Evolutionary conservation across 2,888 invertebrate genomes (phyloP).

Genomic region (Standfussiana lucernea): DNA sequence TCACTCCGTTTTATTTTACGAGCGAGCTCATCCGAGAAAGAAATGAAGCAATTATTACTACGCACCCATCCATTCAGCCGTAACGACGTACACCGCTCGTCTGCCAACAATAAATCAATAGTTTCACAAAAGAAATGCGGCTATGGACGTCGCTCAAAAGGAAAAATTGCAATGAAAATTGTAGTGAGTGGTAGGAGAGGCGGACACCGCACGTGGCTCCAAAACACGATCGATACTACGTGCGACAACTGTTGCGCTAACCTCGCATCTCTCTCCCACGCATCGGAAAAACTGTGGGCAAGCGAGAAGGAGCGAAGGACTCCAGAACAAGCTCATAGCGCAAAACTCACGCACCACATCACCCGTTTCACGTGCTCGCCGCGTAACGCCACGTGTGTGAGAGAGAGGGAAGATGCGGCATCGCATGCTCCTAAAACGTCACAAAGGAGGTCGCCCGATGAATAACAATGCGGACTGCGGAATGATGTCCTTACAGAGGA

Average conservation of each 20-base stretch:
- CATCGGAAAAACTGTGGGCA: constrained; percentile 31
- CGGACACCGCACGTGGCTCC: constrained; percentile 84
- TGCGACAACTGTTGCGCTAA: constrained; percentile 89
- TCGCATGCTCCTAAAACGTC: constrained; percentile 87
- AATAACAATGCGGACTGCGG: constrained; percentile 91
- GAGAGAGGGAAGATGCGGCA: constrained; percentile 85
- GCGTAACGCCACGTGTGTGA: constrained; percentile 61
- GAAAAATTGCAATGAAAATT: constrained; percentile 67
- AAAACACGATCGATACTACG: constrained; percentile 84
- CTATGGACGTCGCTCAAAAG: constrained; percentile 67
- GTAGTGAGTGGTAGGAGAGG: constrained; percentile 69
- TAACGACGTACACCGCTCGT: constrained; percentile 61
- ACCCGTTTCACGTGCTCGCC: constrained; percentile 71
- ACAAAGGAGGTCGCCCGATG: constrained; percentile 89
- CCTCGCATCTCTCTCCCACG: constrained; percentile 72
- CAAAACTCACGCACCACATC: constrained; percentile 85
- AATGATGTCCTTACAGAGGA: constrained; percentile 86
- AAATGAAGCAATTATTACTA: constrained; percentile 80
- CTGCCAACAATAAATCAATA: constrained; percentile 40
- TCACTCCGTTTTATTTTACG: constrained; percentile 78
- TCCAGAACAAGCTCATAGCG: constrained; percentile 82
- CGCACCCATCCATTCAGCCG: constrained; percentile 50
- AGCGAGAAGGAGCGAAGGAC: constrained; percentile 79
- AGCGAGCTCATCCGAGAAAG: constrained; percentile 72
- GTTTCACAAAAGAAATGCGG: constrained; percentile 33